Percentiles rank a stretch among this genome's conserved stretches.
Conservation (phyloP, 1,140 invertebrate species). For the Copidosoma floridanum region DNA sequence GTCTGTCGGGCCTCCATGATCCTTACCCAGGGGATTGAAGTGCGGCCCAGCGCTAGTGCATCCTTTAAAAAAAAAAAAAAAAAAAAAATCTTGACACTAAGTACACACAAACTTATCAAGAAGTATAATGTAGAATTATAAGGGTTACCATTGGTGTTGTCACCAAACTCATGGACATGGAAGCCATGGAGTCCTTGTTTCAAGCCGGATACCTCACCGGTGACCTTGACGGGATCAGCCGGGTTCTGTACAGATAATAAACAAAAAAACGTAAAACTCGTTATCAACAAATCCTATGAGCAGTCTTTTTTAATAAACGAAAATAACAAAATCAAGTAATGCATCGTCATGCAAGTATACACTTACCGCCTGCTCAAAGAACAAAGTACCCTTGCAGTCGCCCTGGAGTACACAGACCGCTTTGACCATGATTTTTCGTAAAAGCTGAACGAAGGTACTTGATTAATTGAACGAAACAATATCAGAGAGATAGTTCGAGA, state of each 20-base stretch:
- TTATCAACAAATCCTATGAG: no score
- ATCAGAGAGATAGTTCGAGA: no score
- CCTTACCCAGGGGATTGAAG: constrained; percentile 86
- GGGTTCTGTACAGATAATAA: constrained; percentile 45
- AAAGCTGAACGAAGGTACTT: no score
- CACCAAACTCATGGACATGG: constrained; percentile 96
- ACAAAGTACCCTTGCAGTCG: constrained; percentile 78
- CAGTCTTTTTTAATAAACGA: no score
- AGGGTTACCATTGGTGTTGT: constrained; percentile 79
- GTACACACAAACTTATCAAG: neutral
- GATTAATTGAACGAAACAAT: no score
- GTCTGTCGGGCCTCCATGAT: constrained; percentile 81
- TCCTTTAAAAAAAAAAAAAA: constrained; percentile 61
- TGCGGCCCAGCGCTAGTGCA: constrained; percentile 94
- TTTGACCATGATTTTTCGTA: constrained; percentile 58
- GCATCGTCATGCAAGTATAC: constrained; percentile 5
- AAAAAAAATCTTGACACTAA: no score
- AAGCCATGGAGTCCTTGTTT: constrained; percentile 81
- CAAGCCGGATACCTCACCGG: constrained; percentile 71
- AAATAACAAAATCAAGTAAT: no score
- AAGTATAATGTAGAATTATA: neutral
- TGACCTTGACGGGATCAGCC: constrained; percentile 63
- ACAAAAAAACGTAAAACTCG: no score
- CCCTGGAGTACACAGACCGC: constrained; percentile 84
- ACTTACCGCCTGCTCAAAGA: constrained; percentile 74